Evolutionary conservation across 1,140 invertebrate genomes (phyloP).

Genomic region (Melanaphis sacchari): DNA sequence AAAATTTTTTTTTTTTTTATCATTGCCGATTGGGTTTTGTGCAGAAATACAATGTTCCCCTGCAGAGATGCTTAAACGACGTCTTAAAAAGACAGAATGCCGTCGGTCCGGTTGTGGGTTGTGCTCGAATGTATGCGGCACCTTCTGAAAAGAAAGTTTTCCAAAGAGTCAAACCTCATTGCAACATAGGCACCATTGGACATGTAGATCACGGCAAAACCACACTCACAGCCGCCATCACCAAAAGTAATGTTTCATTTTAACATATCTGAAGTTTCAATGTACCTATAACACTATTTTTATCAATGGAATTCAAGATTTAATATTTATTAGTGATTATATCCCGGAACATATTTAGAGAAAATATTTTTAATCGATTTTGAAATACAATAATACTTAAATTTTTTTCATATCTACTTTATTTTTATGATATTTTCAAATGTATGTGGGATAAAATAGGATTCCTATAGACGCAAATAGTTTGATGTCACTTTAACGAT

Average conservation of each 20-base stretch:
- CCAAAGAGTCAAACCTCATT: constrained; percentile 88
- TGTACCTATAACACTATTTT: not conserved
- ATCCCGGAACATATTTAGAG: not conserved
- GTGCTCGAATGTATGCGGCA: constrained; percentile 47
- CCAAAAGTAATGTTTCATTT: constrained; percentile 70
- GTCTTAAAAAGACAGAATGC: not conserved
- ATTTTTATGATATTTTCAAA: too few relatives aligned
- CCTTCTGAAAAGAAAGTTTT: constrained; percentile 78
- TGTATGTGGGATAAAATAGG: too few relatives aligned
- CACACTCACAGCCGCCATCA: constrained; percentile 97
- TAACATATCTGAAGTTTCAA: not conserved
- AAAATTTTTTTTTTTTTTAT: not conserved
- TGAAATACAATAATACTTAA: too few relatives aligned
- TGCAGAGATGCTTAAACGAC: constrained; percentile 36
- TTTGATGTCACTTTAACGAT: too few relatives aligned
- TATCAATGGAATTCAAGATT: not conserved
- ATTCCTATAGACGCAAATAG: too few relatives aligned
- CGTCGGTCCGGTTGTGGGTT: not conserved
- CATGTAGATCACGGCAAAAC: constrained; percentile 99
- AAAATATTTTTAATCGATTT: not conserved
- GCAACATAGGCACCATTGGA: constrained; percentile 98
- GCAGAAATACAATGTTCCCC: constrained; percentile 36
- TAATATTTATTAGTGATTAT: not conserved
- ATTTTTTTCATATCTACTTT: too few relatives aligned
- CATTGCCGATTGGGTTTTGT: not conserved